Base-by-base conservation (phyloP, 2,888 invertebrate species). In the Invenusta paracnida region DNA sequence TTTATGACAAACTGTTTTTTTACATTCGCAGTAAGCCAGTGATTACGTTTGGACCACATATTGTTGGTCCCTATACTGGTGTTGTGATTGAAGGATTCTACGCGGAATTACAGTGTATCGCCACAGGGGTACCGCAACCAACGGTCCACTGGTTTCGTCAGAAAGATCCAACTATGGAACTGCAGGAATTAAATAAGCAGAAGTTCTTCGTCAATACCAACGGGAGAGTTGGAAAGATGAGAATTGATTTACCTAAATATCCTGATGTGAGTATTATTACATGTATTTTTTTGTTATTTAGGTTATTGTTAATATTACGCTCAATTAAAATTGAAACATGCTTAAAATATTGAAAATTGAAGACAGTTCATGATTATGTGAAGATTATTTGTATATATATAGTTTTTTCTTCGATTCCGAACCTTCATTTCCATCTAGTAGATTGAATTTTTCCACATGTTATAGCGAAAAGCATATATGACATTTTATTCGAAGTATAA, bases 261-360 rank as follows among this genome's bases (percentile, higher is more conserved):
- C 85, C 85, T 30, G 85, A 85, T 83, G 85, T 85, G 28, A 85
- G 85, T 83, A n/a, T n/a, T n/a, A n/a, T n/a, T n/a, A n/a, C n/a
- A n/a, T n/a, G n/a, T n/a, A n/a, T n/a, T n/a, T n/a, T n/a, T n/a
- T n/a, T n/a, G n/a, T n/a, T n/a, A n/a, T n/a, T n/a, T n/a, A n/a
- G n/a, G n/a, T n/a, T n/a, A n/a, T n/a, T n/a, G n/a, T n/a, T n/a
- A n/a, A n/a, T n/a, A n/a, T n/a, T n/a, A n/a, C n/a, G n/a, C n/a
- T n/a, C n/a, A n/a, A n/a, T n/a, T n/a, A n/a, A n/a, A n/a, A n/a
- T n/a, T n/a, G n/a, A n/a, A n/a, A n/a, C n/a, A n/a, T n/a, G n/a
- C n/a, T n/a, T n/a, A n/a, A n/a, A n/a, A n/a, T n/a, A n/a, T n/a
- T n/a, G n/a, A n/a, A n/a, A n/a, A n/a, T n/a, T n/a, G n/a, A n/a